phyloP scores from a whole-genome alignment of 2,113 vertebrate species.

The Neopipo cinnamomea region DNA sequence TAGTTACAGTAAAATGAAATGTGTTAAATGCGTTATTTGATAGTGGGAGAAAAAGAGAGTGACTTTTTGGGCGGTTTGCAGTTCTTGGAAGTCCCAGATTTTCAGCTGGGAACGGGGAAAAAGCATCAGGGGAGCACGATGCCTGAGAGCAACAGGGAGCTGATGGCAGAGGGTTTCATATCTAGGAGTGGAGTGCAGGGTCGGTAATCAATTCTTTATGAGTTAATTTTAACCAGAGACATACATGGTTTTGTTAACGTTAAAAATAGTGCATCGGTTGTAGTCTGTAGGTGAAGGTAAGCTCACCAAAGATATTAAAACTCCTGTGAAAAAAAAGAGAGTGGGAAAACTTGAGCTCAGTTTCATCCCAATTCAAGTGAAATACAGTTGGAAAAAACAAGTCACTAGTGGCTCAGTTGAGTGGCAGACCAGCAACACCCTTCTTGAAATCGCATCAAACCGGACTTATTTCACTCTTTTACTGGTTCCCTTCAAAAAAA shows the following conservation, averaged over 20 bases:
- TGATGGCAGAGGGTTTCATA: background rate
- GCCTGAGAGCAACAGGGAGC: background rate
- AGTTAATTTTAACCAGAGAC: background rate
- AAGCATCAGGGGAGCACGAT: fast-evolving
- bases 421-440: background rate
- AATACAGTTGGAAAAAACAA: background rate
- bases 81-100: background rate
- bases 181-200: background rate
- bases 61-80: background rate
- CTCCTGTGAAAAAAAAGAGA: background rate
- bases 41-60: background rate
- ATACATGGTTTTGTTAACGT: background rate
- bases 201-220: background rate
- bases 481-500: background rate
- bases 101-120: background rate
- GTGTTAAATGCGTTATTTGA: background rate
- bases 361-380: background rate
- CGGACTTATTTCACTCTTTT: background rate
- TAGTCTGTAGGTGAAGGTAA: background rate
- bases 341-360: background rate
- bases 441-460: background rate
- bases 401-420: background rate
- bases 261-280: background rate
- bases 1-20: background rate
- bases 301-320: background rate